phyloP scores from a whole-genome alignment of 30 jellyfish, hydroid and myxozoan species.

The Pelagia noctiluca region DNA sequence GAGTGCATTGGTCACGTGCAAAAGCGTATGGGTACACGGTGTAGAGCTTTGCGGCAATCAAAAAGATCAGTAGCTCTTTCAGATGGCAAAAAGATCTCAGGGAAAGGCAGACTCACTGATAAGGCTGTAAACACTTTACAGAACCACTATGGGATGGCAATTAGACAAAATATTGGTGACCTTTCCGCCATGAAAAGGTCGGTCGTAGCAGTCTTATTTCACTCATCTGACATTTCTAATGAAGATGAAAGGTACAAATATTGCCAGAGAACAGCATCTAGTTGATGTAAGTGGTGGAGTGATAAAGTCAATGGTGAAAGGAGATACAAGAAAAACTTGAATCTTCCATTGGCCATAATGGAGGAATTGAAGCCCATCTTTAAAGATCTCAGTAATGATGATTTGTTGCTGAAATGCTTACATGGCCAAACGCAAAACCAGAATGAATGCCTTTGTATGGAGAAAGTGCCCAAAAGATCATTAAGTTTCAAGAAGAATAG shows the following conservation, averaged over 20 bases:
- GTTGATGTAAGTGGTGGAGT: constrained; percentile 40
- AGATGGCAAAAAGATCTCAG: constrained; percentile 22
- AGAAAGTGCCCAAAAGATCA: constrained; percentile 31
- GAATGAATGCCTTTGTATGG: constrained; percentile 38
- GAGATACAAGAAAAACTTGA: constrained; percentile 27
- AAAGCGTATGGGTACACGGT: constrained; percentile 25
- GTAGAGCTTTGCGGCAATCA: not conserved
- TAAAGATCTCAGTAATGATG: constrained; percentile 9
- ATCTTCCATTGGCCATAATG: constrained; percentile 42
- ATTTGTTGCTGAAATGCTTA: constrained; percentile 8
- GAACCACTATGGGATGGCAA: constrained; percentile 42
- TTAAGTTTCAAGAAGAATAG: constrained; percentile 30
- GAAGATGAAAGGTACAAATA: constrained; percentile 25
- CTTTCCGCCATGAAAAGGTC: constrained; percentile 18
- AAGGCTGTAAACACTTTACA: constrained; percentile 30
- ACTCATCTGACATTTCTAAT: constrained; percentile 15
- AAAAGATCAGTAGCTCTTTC: constrained; percentile 1
- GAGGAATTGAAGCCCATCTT: constrained; percentile 31
- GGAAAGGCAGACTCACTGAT: constrained; percentile 38
- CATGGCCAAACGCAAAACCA: constrained; percentile 52
- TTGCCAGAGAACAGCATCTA: constrained; percentile 21
- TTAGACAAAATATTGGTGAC: constrained; percentile 7
- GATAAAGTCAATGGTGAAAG: constrained; percentile 12
- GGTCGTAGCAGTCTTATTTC: constrained; percentile 26
- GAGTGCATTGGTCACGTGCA: constrained; percentile 40